phyloP scores from a whole-genome alignment of 2,113 vertebrate species.

The Taxidea taxus region DNA sequence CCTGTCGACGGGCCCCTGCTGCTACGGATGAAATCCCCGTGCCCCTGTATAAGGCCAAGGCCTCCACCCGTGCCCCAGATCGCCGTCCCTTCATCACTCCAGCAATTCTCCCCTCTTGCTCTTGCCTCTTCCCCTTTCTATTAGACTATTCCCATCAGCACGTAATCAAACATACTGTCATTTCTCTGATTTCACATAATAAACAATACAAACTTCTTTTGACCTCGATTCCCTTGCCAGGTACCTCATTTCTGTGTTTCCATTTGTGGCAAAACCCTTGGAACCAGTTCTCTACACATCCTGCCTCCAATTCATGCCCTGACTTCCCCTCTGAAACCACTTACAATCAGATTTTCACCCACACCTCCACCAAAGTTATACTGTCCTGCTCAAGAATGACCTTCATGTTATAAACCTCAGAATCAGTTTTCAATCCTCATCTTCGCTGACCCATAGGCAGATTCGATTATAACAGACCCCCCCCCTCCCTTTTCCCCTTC shows the following conservation, averaged over 20 bases:
- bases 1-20: not conserved
- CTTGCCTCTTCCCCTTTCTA: not conserved
- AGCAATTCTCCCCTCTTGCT: not conserved
- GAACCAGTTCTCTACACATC: not conserved
- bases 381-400: not conserved
- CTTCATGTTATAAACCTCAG: not conserved
- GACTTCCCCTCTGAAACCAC: not conserved
- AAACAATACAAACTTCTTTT: not conserved
- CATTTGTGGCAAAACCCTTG: not conserved
- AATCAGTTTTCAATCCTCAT: not conserved
- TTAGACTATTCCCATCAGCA: not conserved
- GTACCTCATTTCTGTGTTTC: not conserved
- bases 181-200: not conserved
- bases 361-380: not conserved
- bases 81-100: not conserved
- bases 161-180: not conserved
- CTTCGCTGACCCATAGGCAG: not conserved
- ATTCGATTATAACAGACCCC: not conserved
- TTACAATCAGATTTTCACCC: not conserved
- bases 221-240: not conserved
- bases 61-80: not conserved
- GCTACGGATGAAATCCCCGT: not conserved
- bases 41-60: not conserved
- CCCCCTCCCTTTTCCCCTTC: not conserved
- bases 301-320: not conserved